Conservation (phyloP, 2,888 invertebrate species). For the Morinoia aosen region DNA sequence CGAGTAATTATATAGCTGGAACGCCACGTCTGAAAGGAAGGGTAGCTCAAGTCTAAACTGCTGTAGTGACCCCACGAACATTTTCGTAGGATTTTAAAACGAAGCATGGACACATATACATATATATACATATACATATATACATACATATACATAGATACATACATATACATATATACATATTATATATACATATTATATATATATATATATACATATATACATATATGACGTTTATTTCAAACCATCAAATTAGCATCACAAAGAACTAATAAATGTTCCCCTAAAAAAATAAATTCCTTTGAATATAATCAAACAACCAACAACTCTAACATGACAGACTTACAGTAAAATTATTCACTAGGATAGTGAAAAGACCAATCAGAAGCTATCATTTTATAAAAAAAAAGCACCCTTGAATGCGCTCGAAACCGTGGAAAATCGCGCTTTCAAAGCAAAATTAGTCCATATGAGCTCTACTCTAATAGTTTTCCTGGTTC, state of each 20-base stretch:
- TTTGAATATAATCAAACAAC: not conserved
- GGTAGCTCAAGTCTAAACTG: too few relatives aligned
- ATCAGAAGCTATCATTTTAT: not conserved
- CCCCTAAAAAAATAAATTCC: not conserved
- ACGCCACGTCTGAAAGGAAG: slow-evolving; percentile 13
- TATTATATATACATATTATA: not conserved
- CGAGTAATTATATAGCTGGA: slow-evolving; percentile 20
- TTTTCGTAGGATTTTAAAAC: not conserved
- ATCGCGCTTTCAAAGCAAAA: not conserved
- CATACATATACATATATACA: not conserved
- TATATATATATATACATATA: not conserved
- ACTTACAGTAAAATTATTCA: not conserved
- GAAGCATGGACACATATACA: not conserved
- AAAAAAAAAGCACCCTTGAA: not conserved
- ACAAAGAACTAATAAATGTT: not conserved
- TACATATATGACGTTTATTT: not conserved
- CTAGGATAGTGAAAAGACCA: not conserved
- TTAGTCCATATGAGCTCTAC: not conserved
- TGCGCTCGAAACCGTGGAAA: not conserved
- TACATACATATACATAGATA: too few relatives aligned
- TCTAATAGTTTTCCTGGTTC: not conserved
- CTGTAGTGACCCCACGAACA: not conserved
- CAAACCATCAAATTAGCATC: not conserved
- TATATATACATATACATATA: too few relatives aligned
- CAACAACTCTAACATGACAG: not conserved